These are phyloP conservation scores for Macrosiphum euphorbiae DNA, from an alignment of 2,888 invertebrate species.

Conservation along the genomic window DNA sequence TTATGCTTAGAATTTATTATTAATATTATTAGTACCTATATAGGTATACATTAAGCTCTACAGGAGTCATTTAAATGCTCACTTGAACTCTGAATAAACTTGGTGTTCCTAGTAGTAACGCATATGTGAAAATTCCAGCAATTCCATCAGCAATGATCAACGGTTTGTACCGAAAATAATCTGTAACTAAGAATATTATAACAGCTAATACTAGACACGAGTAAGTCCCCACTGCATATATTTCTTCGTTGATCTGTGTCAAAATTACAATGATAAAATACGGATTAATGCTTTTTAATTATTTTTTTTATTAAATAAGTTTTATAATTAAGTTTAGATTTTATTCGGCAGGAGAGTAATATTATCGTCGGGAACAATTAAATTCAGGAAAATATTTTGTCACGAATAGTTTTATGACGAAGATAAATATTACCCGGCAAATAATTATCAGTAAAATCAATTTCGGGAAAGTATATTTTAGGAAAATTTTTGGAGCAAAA, in stretches of 20 bases:
- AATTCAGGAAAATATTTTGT: no score
- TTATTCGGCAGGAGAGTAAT: not conserved
- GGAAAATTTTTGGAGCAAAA: no score
- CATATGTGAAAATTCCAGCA: constrained; percentile 81
- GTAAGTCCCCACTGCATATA: constrained; percentile 91
- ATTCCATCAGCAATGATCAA: constrained; percentile 86
- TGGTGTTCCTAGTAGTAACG: constrained; percentile 81
- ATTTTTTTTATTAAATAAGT: no score
- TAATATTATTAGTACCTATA: not conserved
- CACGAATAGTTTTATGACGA: no score
- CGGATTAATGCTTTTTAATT: not conserved
- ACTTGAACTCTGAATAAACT: constrained; percentile 68
- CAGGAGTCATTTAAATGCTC: not conserved
- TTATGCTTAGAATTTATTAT: not conserved
- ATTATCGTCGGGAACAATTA: no score
- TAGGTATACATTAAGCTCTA: not conserved
- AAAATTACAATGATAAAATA: not conserved
- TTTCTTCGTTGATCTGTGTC: constrained; percentile 77
- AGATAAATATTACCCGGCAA: no score
- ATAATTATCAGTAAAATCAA: no score
- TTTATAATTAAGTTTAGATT: not conserved
- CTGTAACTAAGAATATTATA: constrained; percentile 86
- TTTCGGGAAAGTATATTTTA: no score
- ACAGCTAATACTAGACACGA: constrained; percentile 82
- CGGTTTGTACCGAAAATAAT: constrained; percentile 87